A percentile compares a stretch with the other conserved stretches of the same genome.
Evolutionary conservation across 2,797 vertebrate species (phyloP).

Genomic region (Pipistrellus kuhlii): DNA sequence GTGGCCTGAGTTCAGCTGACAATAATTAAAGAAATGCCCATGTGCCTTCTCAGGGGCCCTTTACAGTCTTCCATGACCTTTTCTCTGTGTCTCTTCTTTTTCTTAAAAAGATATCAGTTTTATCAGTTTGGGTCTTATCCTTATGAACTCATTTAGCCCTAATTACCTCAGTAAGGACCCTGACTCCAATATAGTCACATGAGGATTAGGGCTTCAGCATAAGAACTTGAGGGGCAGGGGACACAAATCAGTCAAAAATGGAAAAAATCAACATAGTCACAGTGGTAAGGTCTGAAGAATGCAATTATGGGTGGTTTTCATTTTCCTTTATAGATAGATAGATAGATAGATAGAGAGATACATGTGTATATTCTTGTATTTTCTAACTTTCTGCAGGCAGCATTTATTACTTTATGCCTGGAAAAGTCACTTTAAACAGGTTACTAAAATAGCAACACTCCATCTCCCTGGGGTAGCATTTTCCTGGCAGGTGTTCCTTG

Average conservation of each 20-base stretch:
- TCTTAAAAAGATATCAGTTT: background rate
- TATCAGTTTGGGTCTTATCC: background rate
- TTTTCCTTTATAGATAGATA: background rate
- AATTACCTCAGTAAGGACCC: background rate
- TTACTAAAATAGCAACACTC: background rate
- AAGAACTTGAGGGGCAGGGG: background rate
- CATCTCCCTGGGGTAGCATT: background rate
- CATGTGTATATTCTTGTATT: background rate
- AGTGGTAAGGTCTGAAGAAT: background rate
- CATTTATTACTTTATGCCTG: constrained; percentile 18
- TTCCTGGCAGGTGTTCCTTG: background rate
- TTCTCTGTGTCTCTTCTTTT: background rate
- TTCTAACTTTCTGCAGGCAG: background rate
- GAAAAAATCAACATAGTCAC: background rate
- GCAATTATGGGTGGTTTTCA: background rate
- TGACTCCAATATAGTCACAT: background rate
- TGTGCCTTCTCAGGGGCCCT: too few species aligned
- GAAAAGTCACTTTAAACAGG: background rate
- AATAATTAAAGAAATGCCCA: too few species aligned
- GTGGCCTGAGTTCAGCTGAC: too few species aligned
- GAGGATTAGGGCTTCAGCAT: background rate
- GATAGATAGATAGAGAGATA: background rate
- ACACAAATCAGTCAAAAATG: background rate
- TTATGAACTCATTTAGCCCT: background rate
- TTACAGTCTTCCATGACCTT: background rate